Base-by-base conservation (phyloP, 1,140 invertebrate species). In the Episyrphus balteatus region DNA sequence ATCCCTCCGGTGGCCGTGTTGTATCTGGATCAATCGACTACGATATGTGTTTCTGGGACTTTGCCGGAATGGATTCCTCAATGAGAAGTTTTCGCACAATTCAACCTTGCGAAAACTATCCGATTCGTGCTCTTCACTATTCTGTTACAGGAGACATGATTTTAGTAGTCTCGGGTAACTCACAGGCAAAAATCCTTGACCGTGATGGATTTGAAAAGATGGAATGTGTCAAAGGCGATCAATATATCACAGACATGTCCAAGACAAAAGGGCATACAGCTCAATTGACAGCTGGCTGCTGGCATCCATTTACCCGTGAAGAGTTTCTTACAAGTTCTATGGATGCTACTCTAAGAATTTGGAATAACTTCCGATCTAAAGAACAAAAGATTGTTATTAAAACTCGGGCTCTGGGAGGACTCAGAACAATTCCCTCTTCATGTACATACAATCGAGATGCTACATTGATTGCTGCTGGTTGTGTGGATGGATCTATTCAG, bases 21-120 rank as follows among this genome's bases (percentile, higher is more conserved):
- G 89, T 92, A 0, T 87, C 88, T n/a, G 94, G 95, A 10, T 88
- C 86, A 7, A 80, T 91, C 19, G 93, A 98, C 62, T 99, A 97
- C 71, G 91, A 97, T 55, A 84, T 99, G 1, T 86, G 84, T 48
- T 88, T 98, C 53, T 99, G 92, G 91, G 95, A 99, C 71, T 99
- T 98, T 76, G 86, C 90, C 47, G 94, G 94, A 9, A 98, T 99
- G 92, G 93, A 98, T 69, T 78, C 85, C 0, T 81, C 84, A 1
- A 76, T 96, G 70, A 78, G 86, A 44, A 88, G 88, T 52, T 98
- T 98, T 62, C 77, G 95, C n/a, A 88, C 84, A 1, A 70, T 97
- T 8, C 81, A 86, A 53, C 95, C 95, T 0, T 95, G 90, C 70
- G 94, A 97, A 68, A 91, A 92, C 62, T 91, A 99, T 71, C 90